Evolutionary conservation across 2,113 vertebrate species (phyloP).

Genomic region (Hypanus sabinus): DNA sequence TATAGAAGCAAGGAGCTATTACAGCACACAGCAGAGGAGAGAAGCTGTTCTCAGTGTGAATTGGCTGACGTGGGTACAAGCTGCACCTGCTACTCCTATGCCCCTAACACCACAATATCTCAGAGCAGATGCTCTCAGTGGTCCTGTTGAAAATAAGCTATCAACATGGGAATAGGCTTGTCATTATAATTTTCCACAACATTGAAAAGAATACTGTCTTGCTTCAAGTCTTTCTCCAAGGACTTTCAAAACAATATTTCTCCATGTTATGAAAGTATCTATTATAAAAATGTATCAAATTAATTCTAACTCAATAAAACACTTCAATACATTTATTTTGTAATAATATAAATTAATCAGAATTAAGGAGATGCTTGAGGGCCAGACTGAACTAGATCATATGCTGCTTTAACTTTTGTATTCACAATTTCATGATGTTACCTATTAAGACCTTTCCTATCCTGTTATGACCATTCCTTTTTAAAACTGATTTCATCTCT

Average conservation of each 20-base stretch:
- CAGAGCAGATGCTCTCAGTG: constrained; percentile 21
- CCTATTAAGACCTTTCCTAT: not conserved
- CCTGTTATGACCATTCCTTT: not conserved
- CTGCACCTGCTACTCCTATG: constrained; percentile 23
- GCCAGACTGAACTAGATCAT: not conserved
- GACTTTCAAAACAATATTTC: constrained; percentile 24
- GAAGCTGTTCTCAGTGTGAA: constrained; percentile 27
- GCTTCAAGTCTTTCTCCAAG: not conserved
- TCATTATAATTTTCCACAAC: constrained; percentile 24
- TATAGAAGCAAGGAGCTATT: constrained; percentile 11
- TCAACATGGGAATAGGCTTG: constrained; percentile 12
- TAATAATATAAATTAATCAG: not conserved
- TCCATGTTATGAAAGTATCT: not conserved
- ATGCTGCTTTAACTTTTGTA: not conserved
- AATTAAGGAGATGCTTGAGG: not conserved
- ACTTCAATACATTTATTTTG: not conserved
- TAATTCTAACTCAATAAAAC: not conserved
- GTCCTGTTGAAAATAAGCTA: constrained; percentile 11
- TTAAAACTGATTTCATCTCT: not conserved
- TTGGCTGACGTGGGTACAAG: not conserved
- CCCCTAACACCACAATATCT: constrained; percentile 12
- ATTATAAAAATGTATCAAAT: not conserved
- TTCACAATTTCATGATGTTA: not conserved
- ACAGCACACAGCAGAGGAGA: constrained; percentile 10
- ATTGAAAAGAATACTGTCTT: constrained; percentile 8